These are phyloP conservation scores for Rhegmatorhina hoffmannsi DNA, from an alignment of 2,113 vertebrate species.

Conservation along the genomic window DNA sequence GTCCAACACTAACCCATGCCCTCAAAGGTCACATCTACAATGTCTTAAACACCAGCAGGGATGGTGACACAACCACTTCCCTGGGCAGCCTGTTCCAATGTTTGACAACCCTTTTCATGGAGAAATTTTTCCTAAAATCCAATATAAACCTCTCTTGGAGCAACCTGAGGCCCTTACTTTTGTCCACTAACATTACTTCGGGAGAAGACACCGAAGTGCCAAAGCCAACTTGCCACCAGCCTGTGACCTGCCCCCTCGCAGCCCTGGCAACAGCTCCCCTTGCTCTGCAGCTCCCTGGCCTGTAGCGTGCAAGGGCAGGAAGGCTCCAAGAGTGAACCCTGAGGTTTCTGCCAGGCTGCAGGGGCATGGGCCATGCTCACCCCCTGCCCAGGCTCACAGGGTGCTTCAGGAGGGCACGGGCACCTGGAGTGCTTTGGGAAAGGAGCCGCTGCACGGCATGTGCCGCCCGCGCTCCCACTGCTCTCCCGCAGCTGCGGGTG, in stretches of 20 bases:
- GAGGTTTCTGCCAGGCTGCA: not conserved
- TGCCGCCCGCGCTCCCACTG: not conserved
- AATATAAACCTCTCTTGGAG: not conserved
- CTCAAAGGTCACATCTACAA: not conserved
- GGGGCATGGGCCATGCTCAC: not conserved
- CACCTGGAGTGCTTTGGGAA: accelerated
- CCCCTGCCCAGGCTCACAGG: not conserved
- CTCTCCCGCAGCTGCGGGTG: not conserved
- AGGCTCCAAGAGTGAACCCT: not conserved
- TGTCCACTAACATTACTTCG: not conserved
- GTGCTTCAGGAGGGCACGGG: not conserved
- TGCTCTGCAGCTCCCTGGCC: not conserved
- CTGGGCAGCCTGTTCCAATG: not conserved
- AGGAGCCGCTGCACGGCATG: accelerated
- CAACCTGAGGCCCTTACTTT: not conserved
- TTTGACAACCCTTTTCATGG: not conserved
- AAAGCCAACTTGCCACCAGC: not conserved
- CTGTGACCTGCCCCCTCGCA: not conserved
- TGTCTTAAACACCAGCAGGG: not conserved
- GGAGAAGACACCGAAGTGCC: not conserved
- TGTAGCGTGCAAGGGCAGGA: not conserved
- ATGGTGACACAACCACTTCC: not conserved
- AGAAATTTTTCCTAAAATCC: not conserved
- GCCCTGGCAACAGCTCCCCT: not conserved
- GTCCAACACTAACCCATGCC: not conserved